These are phyloP conservation scores for Eufriesea mexicana DNA, from an alignment of 1,140 invertebrate genomes.

Conservation along the genomic window DNA sequence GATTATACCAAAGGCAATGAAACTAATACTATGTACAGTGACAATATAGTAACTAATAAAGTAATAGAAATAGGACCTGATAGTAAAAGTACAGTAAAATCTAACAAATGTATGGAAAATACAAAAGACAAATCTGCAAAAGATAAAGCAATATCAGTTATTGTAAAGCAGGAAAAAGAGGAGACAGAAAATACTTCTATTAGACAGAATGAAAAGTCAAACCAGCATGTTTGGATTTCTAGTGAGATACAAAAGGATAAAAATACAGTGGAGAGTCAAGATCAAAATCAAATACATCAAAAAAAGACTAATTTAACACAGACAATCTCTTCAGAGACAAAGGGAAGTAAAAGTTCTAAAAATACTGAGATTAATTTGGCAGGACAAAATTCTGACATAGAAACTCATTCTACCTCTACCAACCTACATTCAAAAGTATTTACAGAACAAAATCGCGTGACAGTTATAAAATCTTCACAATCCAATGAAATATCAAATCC, in stretches of 20 bases:
- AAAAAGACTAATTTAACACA: slow-evolving; percentile 3
- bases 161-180: slow-evolving; percentile 46
- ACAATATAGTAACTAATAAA: not conserved
- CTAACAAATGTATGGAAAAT: not conserved
- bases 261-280: not conserved
- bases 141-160: slow-evolving; percentile 43
- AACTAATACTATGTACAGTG: not conserved
- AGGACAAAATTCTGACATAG: not conserved
- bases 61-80: not conserved
- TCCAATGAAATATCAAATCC: not conserved
- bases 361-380: not conserved
- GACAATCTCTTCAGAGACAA: slow-evolving; percentile 26
- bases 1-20: not conserved
- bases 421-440: not conserved
- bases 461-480: slow-evolving; percentile 25
- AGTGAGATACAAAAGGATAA: slow-evolving; percentile 28
- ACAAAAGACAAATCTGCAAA: not conserved
- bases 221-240: slow-evolving; percentile 46
- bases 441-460: not conserved
- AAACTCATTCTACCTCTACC: too few species aligned
- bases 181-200: not conserved
- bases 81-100: not conserved
- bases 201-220: not conserved
- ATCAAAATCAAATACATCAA: slow-evolving; percentile 13
- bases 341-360: slow-evolving; percentile 35